phyloP scores from a whole-genome alignment of 1,140 invertebrate species.

The Drosophila yakuba region DNA sequence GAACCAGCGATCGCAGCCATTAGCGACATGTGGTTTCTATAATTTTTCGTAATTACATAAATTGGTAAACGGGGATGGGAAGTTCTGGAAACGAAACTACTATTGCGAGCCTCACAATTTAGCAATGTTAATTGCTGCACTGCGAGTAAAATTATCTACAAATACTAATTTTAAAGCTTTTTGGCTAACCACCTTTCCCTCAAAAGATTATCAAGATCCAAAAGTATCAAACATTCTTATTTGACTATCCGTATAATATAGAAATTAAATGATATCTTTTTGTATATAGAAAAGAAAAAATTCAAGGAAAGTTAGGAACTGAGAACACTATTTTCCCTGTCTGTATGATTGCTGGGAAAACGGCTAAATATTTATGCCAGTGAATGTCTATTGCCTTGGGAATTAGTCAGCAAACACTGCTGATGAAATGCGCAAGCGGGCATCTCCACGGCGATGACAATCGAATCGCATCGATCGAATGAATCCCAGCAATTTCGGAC shows the following conservation, averaged over 20 bases:
- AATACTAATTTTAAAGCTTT: background rate
- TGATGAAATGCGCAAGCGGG: slow-evolving; percentile 23
- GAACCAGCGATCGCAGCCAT: slow-evolving; percentile 50
- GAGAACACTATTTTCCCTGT: slow-evolving; percentile 1
- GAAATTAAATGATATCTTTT: too few relatives aligned
- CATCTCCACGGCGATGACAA: slow-evolving; percentile 25
- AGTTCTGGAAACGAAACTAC: slow-evolving; percentile 49
- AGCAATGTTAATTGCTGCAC: slow-evolving; percentile 58
- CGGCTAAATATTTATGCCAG: slow-evolving; percentile 66
- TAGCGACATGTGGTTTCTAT: slow-evolving; percentile 62
- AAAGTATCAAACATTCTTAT: too few relatives aligned
- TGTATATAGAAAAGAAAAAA: too few relatives aligned
- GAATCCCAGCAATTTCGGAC: slow-evolving; percentile 29
- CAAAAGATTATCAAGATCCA: too few relatives aligned
- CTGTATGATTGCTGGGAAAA: slow-evolving; percentile 19
- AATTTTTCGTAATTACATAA: slow-evolving; percentile 67
- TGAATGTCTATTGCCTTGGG: slow-evolving; percentile 32
- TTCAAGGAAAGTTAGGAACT: too few relatives aligned
- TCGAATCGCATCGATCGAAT: slow-evolving; percentile 34
- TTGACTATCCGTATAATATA: too few relatives aligned
- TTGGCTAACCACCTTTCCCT: too few relatives aligned
- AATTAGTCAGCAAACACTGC: slow-evolving; percentile 31
- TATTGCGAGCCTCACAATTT: slow-evolving; percentile 50
- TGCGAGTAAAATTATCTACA: background rate
- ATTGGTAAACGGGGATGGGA: slow-evolving; percentile 47